Evolutionary conservation across 2,888 invertebrate species (phyloP), one percentile per base, ranked within the genome.

Genomic region (Mimumesa dahlbomi): DNA sequence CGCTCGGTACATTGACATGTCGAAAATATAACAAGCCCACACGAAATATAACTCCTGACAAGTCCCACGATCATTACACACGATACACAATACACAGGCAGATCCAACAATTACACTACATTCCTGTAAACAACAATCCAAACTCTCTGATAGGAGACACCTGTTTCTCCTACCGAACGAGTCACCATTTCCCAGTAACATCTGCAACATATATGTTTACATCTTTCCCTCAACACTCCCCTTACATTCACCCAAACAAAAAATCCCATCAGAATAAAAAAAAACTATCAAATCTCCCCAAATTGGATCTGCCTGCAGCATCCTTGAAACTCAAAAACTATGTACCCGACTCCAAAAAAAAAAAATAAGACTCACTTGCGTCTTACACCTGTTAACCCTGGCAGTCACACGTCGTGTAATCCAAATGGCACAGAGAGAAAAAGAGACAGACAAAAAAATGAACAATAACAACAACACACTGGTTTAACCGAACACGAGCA

Each of bases 1-100:
- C n/a, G n/a, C n/a, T n/a, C n/a, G n/a, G n/a, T n/a, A n/a, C n/a
- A n/a, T n/a, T n/a, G n/a, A n/a, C n/a, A n/a, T n/a, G n/a, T n/a
- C n/a, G n/a, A n/a, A n/a, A n/a, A n/a, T n/a, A n/a, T n/a, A n/a
- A n/a, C n/a, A n/a, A n/a, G n/a, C n/a, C 48, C 31, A 13, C 18
- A 18, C 18, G 36, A 19, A 49, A 31, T 29, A 18, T 13, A 13
- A 25, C 9, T 2, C 52, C 50, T 69, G 63, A 38, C 45, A 49
- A 25, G 64, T 69, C 70, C 45, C 71, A 72, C 71, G 70, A 64
- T 64, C 64, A 62, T 49, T 64, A 64, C 49, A 9, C 29, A 16
- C 43, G 31, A 62, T 53, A 49, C 53, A 38, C 43, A 53, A 63
- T 19, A 56, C 16, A 21, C 16, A 21, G 13, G 7, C 52, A 13